Percentiles rank a stretch among this genome's conserved stretches.
Evolutionary conservation across 2,797 vertebrate species (phyloP).

Genomic region (Mormyrops boulengeri): DNA sequence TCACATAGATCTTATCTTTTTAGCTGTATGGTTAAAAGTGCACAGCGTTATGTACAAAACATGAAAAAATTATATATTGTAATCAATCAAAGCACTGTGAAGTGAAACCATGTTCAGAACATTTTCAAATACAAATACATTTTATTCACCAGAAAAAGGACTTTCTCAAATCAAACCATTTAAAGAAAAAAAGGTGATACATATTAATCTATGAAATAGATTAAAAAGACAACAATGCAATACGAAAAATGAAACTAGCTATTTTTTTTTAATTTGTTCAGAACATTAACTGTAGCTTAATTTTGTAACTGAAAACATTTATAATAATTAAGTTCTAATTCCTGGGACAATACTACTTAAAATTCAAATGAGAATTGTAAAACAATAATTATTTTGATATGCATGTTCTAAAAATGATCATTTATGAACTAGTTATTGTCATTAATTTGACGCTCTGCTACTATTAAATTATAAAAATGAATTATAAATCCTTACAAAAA

Average conservation of each 20-base stretch:
- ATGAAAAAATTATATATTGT: background rate
- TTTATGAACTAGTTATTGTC: background rate
- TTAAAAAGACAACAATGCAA: background rate
- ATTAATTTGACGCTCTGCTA: background rate
- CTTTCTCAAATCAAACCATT: background rate
- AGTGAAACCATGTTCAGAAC: background rate
- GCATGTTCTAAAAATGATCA: background rate
- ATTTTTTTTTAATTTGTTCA: background rate
- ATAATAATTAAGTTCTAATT: background rate
- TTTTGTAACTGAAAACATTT: background rate
- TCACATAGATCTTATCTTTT: background rate
- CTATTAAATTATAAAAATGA: conserved; percentile 10
- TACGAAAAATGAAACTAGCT: background rate
- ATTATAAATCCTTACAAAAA: background rate
- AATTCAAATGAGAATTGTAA: background rate
- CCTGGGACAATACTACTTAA: background rate
- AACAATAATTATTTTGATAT: background rate
- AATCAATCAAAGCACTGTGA: background rate
- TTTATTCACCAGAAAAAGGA: background rate
- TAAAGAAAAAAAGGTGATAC: background rate
- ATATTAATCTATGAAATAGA: background rate
- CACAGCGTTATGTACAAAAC: background rate
- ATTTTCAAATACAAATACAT: background rate
- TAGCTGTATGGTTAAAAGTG: background rate
- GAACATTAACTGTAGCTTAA: background rate